phyloP scores from a whole-genome alignment of 2,113 vertebrate genomes.

The Poecilia latipinna region DNA sequence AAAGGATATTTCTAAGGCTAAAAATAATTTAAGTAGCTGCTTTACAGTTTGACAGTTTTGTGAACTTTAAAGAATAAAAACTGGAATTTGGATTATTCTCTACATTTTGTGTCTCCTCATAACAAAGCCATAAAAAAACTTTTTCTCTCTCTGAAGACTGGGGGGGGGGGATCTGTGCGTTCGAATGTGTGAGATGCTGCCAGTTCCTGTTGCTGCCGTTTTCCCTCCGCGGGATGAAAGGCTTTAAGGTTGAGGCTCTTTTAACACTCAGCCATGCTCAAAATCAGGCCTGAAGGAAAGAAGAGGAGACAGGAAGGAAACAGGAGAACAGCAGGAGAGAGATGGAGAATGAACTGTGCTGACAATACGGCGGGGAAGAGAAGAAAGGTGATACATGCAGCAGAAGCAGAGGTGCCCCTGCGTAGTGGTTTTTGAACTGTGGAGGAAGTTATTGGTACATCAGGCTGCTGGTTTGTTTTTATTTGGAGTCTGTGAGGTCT shows the following conservation, averaged over 20 bases:
- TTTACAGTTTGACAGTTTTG: neutral
- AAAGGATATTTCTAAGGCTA: neutral
- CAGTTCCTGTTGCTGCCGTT: constrained; percentile 46
- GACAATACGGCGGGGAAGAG: constrained; percentile 17
- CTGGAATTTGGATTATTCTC: neutral
- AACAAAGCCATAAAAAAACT: constrained; percentile 23
- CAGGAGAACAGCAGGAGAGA: constrained; percentile 5
- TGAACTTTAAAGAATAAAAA: neutral
- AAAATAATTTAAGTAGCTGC: neutral
- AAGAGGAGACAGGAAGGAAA: constrained; percentile 19
- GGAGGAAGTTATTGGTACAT: constrained; percentile 22
- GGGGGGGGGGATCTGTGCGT: constrained; percentile 6
- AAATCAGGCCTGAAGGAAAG: constrained; percentile 42
- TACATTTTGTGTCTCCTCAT: constrained; percentile 6
- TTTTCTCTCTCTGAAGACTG: constrained; percentile 19
- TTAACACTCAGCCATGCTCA: constrained; percentile 45
- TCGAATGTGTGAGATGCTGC: constrained; percentile 58
- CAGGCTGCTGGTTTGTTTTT: constrained; percentile 11
- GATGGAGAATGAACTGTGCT: constrained; percentile 25
- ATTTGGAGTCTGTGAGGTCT: constrained; percentile 1
- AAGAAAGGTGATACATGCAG: constrained; percentile 18
- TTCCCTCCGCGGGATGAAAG: constrained; percentile 59
- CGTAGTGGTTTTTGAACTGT: constrained; percentile 16
- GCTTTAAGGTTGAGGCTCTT: constrained; percentile 55
- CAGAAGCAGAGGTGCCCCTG: constrained; percentile 2